These are phyloP conservation scores for Gymnorhina tibicen DNA, from an alignment of 2,113 vertebrate genomes.

Conservation along the genomic window DNA sequence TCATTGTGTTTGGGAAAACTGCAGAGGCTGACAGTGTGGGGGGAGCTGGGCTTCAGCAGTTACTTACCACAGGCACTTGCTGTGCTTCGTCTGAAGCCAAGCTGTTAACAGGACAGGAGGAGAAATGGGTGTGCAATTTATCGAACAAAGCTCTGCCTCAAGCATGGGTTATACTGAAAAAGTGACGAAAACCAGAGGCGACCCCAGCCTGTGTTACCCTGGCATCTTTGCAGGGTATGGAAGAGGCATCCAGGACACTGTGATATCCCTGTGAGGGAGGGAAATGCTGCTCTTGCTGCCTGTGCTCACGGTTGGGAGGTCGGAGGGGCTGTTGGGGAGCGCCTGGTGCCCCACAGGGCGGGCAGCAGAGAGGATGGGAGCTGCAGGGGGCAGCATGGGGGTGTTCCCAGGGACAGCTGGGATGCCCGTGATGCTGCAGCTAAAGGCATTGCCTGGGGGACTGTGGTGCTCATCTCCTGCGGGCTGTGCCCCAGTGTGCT, in stretches of 20 bases:
- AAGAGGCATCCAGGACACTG: neutral
- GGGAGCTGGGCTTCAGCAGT: neutral
- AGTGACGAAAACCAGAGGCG: neutral
- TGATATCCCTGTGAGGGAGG: neutral
- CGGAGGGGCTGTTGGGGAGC: neutral
- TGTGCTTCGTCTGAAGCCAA: neutral
- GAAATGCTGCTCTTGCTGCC: neutral
- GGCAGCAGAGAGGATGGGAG: neutral
- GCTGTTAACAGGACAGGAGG: neutral
- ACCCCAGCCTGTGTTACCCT: neutral
- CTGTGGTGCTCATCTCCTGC: neutral
- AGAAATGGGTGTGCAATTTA: neutral
- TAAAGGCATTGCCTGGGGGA: neutral
- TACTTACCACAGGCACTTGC: neutral
- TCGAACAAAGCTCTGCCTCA: neutral
- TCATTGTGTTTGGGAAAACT: neutral
- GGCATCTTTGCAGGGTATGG: neutral
- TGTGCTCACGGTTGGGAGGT: accelerated
- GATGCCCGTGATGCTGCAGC: neutral
- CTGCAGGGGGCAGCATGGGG: accelerated
- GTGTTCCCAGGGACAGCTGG: neutral
- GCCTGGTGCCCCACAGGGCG: neutral
- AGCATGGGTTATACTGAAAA: neutral
- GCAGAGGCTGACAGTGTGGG: neutral
- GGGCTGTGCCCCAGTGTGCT: neutral